Conservation (phyloP, 2,888 invertebrate species). For the Phyllotreta cruciferae region DNA sequence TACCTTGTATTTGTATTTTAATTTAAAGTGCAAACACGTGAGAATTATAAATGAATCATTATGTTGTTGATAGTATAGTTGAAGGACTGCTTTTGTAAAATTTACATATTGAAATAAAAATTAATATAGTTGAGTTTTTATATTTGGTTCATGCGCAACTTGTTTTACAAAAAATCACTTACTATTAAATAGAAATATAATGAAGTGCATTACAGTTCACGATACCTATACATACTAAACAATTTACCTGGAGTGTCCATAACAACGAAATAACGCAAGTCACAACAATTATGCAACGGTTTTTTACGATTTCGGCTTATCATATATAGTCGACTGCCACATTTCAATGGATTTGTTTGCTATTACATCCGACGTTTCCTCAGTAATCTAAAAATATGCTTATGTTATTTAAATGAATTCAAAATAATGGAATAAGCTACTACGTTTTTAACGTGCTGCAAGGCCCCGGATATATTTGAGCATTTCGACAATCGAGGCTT, state of each 20-base stretch:
- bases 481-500: conserved; percentile 72
- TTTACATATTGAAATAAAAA: conserved; percentile 26
- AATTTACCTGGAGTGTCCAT: not conserved
- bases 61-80: conserved; percentile 19
- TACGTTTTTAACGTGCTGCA: conserved; percentile 74
- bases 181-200: too few species aligned
- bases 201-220: too few species aligned
- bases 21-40: conserved; percentile 7
- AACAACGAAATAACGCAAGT: not conserved
- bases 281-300: not conserved
- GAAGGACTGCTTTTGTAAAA: conserved; percentile 24
- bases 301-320: conserved; percentile 53
- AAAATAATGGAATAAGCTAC: conserved; percentile 45
- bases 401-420: not conserved
- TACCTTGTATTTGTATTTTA: conserved; percentile 16
- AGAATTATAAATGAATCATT: conserved; percentile 10
- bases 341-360: conserved; percentile 86
- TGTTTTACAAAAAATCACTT: not conserved
- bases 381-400: conserved; percentile 68
- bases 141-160: not conserved
- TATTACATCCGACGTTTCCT: conserved; percentile 82
- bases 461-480: conserved; percentile 65
- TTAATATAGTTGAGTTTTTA: not conserved
- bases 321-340: conserved; percentile 70
- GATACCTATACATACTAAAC: not conserved